Evolutionary conservation across 2,113 vertebrate genomes (phyloP).

Genomic region (Ailuropoda melanoleuca): DNA sequence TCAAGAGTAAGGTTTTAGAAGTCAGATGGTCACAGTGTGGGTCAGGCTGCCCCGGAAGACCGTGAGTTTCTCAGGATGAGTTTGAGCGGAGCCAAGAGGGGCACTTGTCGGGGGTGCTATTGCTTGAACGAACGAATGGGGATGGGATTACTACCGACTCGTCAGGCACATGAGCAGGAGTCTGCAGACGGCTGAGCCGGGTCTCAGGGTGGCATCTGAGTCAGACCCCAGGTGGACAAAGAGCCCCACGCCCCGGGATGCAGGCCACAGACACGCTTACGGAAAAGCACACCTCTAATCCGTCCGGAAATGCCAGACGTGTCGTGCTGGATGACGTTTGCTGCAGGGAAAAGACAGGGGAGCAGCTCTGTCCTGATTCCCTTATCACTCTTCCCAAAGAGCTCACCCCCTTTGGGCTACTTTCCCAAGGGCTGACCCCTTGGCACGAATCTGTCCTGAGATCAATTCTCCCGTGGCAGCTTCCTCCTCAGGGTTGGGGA

Average conservation of each 20-base stretch:
- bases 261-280: accelerated
- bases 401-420: neutral
- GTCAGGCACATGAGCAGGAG: neutral
- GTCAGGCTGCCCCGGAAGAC: neutral
- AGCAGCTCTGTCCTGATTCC: neutral
- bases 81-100: neutral
- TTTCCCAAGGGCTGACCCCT: neutral
- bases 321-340: neutral
- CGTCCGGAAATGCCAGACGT: accelerated
- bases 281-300: neutral
- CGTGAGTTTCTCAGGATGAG: neutral
- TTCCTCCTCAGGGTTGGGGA: neutral
- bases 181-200: neutral
- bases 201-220: neutral
- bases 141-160: neutral
- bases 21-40: neutral
- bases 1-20: neutral
- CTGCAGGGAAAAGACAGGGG: neutral
- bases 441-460: neutral
- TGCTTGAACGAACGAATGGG: neutral
- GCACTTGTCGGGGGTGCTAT: neutral
- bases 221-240: neutral
- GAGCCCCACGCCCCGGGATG: accelerated
- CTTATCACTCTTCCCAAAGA: neutral
- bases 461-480: neutral